Evolutionary conservation across 1,140 invertebrate species (phyloP), one percentile per base, ranked within the genome.

Genomic region (Bilobella aurantiaca): DNA sequence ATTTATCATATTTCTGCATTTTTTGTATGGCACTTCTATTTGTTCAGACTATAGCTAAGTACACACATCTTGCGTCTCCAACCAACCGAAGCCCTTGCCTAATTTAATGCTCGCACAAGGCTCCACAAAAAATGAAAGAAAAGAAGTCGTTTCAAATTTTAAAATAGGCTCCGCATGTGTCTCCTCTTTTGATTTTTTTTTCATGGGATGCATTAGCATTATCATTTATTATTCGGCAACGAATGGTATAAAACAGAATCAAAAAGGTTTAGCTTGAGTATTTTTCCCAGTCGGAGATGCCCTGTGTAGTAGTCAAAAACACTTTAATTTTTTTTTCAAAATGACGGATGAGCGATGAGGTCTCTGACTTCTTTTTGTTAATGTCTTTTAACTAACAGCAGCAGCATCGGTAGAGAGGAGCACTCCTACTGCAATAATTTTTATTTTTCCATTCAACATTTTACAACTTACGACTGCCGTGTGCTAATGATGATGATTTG

Each of bases 1-100:
- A 71, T 71, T 71, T 71, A 71, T 71, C 70, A 71, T 71, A 71
- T 71, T 69, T 71, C 70, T 71, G 70, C 70, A 71, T 71, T 71
- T 71, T 71, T 71, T n/a, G n/a, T 71, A 47, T 25, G 59, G 18
- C 59, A n/a, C 16, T 61, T 34, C 59, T 30, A 58, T 58, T 58
- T 58, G 57, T 58, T 58, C 57, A 30, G 57, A 29, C 25, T 28
- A 27, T 58, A 58, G 57, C 30, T 31, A 58, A 53, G 49, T 53
- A 53, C 49, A 53, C 49, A 53, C 49, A 53, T 53, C 49, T 53
- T 53, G 49, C 49, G 25, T 53, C 49, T 53, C 49, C 49, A 53
- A 53, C 49, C 12, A 53, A 53, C 49, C 49, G 49, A 23, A n/a
- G 5, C 49, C 49, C 49, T 53, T 53, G 12, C 28, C 58, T 53